Percentiles rank a stretch among this genome's conserved stretches.
phyloP scores from a whole-genome alignment of 2,888 invertebrate genomes.

The Caenorhabditis wallacei region DNA sequence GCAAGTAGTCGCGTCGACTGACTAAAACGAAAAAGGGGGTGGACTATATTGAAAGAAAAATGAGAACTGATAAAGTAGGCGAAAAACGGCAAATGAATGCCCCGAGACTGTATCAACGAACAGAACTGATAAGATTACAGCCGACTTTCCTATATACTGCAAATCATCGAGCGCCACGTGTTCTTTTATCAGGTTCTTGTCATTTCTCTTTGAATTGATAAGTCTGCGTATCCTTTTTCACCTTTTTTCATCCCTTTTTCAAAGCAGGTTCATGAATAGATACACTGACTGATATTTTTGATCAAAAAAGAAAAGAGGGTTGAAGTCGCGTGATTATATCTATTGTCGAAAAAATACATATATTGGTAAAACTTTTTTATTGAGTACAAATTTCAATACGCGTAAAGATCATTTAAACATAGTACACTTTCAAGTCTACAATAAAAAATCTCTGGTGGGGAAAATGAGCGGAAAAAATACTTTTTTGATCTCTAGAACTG shows the following conservation, averaged over 20 bases:
- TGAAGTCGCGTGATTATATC: constrained; percentile 13
- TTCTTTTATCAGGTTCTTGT: constrained; percentile 47
- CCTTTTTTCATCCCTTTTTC: too few relatives aligned
- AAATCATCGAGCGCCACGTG: constrained; percentile 48
- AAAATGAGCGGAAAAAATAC: constrained; percentile 6
- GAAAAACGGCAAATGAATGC: constrained; percentile 48
- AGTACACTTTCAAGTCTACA: constrained; percentile 18
- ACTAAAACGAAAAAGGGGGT: constrained; percentile 21
- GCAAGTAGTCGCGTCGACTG: constrained; percentile 30
- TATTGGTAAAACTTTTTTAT: constrained; percentile 9
- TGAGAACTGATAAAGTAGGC: constrained; percentile 56
- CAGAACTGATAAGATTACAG: constrained; percentile 63
- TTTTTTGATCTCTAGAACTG: constrained; percentile 42
- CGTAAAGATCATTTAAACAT: constrained; percentile 41
- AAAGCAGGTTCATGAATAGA: constrained; percentile 49
- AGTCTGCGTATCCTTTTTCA: constrained; percentile 31
- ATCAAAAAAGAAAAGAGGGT: constrained; percentile 3
- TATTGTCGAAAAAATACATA: background rate
- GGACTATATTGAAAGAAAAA: constrained; percentile 38
- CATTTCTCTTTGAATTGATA: constrained; percentile 21
- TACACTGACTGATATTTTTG: constrained; percentile 30
- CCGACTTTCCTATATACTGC: constrained; percentile 34
- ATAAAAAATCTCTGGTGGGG: constrained; percentile 2
- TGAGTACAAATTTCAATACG: constrained; percentile 32
- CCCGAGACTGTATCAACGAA: constrained; percentile 60